phyloP scores from a whole-genome alignment of 2,797 vertebrate genomes.

The Pantherophis vulpinus region DNA sequence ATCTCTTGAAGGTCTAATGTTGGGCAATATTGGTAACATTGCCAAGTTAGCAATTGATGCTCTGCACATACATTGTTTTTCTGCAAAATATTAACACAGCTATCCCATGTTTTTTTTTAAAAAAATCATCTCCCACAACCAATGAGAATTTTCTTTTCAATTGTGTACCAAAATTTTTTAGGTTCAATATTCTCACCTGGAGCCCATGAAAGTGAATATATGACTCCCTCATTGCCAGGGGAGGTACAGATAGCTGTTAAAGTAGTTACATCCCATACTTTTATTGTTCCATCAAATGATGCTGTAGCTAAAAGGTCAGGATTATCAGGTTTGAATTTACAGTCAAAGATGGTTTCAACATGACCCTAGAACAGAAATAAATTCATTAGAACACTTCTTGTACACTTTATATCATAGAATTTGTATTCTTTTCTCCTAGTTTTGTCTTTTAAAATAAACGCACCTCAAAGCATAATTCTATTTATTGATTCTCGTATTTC shows the following conservation, averaged over 20 bases:
- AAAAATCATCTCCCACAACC: neutral
- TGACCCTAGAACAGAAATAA: constrained; percentile 81
- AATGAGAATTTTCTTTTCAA: neutral
- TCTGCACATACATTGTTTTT: neutral
- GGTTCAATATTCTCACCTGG: constrained; percentile 80
- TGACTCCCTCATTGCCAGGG: constrained; percentile 96
- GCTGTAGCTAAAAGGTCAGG: constrained; percentile 94
- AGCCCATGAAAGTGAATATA: constrained; percentile 97
- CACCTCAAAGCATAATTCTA: neutral
- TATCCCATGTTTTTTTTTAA: neutral
- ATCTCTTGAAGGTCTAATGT: neutral
- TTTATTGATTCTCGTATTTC: neutral
- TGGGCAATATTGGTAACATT: neutral
- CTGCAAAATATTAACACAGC: neutral
- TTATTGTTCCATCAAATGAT: constrained; percentile 97
- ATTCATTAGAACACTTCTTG: neutral
- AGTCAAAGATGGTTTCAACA: constrained; percentile 98
- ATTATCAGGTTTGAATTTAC: constrained; percentile 96
- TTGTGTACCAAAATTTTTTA: neutral
- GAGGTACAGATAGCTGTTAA: constrained; percentile 91
- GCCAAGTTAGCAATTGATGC: neutral
- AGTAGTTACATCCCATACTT: constrained; percentile 97
- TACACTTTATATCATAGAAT: neutral
- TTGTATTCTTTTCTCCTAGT: neutral
- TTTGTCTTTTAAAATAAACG: neutral